Base-by-base conservation (phyloP, 2,113 vertebrate species). In the Callocephalon fimbriatum region DNA sequence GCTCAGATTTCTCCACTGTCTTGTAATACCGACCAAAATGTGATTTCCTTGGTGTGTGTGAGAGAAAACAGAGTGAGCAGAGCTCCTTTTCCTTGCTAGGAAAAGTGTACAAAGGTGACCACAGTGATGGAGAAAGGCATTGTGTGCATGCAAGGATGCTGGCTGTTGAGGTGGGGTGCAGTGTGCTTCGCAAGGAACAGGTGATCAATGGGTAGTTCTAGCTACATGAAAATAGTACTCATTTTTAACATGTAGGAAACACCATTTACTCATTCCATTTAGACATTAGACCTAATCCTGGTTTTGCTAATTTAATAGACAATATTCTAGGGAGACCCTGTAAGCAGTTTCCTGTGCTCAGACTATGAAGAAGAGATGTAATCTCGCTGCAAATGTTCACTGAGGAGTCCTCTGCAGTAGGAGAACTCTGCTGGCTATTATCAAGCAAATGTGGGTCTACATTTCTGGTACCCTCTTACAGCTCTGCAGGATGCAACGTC, bases 331-430 rank as follows among this genome's bases (percentile, higher is more conserved):
- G 16, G 80, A 56, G 79, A 91, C 23, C 7, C 48, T 84, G 21
- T 40, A 44, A 67, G 19, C 73, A 84, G 66, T 72, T 94, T 96
- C 38, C 61, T 85, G 61, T 80, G 40, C 66, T 91, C 71, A 40
- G 62, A 37, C 82, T 75, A 68, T 79, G 85, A 94, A 87, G 71
- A 88, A 82, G 77, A 87, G 65, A 61, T 23, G 54, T 84, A 94
- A 93, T 89, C 76, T 78, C 81, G 47, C 65, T 85, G 66, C 50
- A 93, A 93, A 93, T 74, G 47, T 80, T 87, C 87, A 94, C 84
- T 58, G 45, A 91, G 68, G 76, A 91, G 70, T 62, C 26, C 74
- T 94, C 35, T 88, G 15, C 62, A 25, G 61, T 22, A 90, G 68
- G 59, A 95, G 51, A 96, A 65, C 50, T 85, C 74, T 85, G 38